These are phyloP conservation scores for Rhaphigaster nebulosa DNA, from an alignment of 2,888 invertebrate genomes.

Conservation along the genomic window DNA sequence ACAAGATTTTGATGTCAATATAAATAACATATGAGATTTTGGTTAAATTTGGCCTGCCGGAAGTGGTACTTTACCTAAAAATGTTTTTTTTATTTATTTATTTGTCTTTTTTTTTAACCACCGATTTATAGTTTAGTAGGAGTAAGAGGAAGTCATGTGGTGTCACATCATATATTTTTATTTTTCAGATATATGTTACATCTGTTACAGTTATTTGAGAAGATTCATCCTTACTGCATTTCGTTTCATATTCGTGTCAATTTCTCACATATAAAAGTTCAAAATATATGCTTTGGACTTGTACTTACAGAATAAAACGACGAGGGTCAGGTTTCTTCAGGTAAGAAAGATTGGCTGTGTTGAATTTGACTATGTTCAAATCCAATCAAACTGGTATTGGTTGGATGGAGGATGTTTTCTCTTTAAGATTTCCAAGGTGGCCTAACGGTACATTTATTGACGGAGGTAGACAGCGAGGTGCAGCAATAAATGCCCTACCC, in stretches of 20 bases:
- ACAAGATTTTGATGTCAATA: too few species aligned
- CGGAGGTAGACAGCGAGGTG: neutral
- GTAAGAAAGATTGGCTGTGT: neutral
- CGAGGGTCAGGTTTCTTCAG: too few species aligned
- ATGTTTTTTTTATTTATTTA: too few species aligned
- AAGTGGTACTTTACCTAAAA: too few species aligned
- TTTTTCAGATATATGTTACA: too few species aligned
- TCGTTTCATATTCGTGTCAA: neutral
- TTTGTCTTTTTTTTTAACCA: too few species aligned
- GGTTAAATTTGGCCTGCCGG: too few species aligned
- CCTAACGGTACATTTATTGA: constrained; percentile 24
- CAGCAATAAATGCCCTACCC: neutral
- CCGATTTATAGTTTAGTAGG: too few species aligned
- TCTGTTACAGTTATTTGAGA: neutral
- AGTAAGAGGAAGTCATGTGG: too few species aligned
- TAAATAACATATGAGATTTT: too few species aligned
- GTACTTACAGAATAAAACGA: neutral
- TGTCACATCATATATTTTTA: too few species aligned
- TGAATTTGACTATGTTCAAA: neutral
- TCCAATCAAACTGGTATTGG: neutral
- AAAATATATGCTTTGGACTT: neutral
- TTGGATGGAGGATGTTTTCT: neutral
- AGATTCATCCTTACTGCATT: neutral
- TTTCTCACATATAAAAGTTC: neutral
- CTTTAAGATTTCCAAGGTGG: neutral